Percentiles rank a stretch among this genome's conserved stretches.
Conservation (phyloP, 1,140 invertebrate species). For the Aphidius gifuensis region DNA sequence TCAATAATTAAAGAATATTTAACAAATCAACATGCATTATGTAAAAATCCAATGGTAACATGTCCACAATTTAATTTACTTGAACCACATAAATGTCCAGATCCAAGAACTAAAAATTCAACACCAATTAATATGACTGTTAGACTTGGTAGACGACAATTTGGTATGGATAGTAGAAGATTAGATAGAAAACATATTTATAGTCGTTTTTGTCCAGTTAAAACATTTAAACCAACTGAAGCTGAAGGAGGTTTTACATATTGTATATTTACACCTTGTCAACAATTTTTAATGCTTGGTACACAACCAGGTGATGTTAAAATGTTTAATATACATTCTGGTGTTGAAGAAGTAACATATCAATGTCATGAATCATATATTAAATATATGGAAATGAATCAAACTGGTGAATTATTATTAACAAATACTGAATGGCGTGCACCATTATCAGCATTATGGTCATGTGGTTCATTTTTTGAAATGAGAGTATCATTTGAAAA, state of each 20-base stretch:
- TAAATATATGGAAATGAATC: constrained; percentile 69
- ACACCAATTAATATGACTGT: constrained; percentile 71
- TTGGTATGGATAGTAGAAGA: constrained; percentile 58
- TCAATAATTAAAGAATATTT: constrained; percentile 94
- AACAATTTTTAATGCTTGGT: constrained; percentile 79
- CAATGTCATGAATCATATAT: constrained; percentile 82
- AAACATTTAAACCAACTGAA: constrained; percentile 71
- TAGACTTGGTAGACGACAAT: constrained; percentile 57
- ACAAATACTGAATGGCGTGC: constrained; percentile 82
- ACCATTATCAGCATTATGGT: constrained; percentile 84
- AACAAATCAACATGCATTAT: constrained; percentile 91
- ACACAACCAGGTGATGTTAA: constrained; percentile 85
- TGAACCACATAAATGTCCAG: constrained; percentile 89
- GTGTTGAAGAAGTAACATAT: constrained; percentile 74
- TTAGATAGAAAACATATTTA: constrained; percentile 81
- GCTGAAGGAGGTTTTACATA: constrained; percentile 82
- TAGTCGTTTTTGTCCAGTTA: constrained; percentile 83
- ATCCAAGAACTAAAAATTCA: constrained; percentile 71
- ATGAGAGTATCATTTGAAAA: constrained; percentile 72
- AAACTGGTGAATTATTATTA: constrained; percentile 75
- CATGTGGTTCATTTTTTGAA: constrained; percentile 69
- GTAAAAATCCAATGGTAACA: constrained; percentile 88
- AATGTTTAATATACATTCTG: constrained; percentile 79
- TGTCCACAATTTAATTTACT: constrained; percentile 89
- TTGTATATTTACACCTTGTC: constrained; percentile 73